Percentiles rank a stretch among this genome's conserved stretches.
These are phyloP conservation scores for Beroe forskalii DNA, from an alignment of 37 sponge, comb jelly and placozoan genomes.

Conservation along the genomic window DNA sequence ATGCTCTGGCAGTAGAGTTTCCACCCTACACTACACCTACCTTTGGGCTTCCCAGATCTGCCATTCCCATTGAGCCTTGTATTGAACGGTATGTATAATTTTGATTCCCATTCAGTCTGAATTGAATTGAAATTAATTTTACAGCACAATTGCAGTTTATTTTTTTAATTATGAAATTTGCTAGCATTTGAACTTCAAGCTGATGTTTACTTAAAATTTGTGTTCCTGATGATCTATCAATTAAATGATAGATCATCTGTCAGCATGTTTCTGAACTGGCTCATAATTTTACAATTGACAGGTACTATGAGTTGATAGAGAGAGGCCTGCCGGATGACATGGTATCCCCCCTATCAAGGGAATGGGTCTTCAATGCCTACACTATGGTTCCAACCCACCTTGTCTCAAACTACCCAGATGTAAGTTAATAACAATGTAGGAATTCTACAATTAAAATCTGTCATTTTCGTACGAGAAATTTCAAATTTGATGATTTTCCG, in stretches of 20 bases:
- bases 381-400: conserved; percentile 10
- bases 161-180: too few relatives aligned
- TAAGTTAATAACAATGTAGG: background rate
- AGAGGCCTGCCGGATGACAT: conserved; percentile 7
- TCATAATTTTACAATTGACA: too few relatives aligned
- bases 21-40: conserved; percentile 50
- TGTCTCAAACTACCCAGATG: conserved; percentile 14
- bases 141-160: too few relatives aligned
- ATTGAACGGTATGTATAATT: background rate
- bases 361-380: conserved; percentile 30
- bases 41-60: conserved; percentile 29
- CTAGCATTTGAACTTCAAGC: too few relatives aligned
- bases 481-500: background rate
- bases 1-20: conserved; percentile 21
- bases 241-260: too few relatives aligned
- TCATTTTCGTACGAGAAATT: background rate
- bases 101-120: too few relatives aligned
- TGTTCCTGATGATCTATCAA: too few relatives aligned
- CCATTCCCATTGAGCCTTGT: conserved; percentile 39
- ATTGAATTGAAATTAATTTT: too few relatives aligned
- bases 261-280: too few relatives aligned
- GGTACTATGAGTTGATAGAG: conserved; percentile 33
- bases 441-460: too few relatives aligned
- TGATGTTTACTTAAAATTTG: too few relatives aligned
- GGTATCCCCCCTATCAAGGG: conserved; percentile 4